A percentile compares a stretch with the other conserved stretches of the same genome.
Evolutionary conservation across 2,113 vertebrate genomes (phyloP).

Genomic region (Dissostichus mawsoni): DNA sequence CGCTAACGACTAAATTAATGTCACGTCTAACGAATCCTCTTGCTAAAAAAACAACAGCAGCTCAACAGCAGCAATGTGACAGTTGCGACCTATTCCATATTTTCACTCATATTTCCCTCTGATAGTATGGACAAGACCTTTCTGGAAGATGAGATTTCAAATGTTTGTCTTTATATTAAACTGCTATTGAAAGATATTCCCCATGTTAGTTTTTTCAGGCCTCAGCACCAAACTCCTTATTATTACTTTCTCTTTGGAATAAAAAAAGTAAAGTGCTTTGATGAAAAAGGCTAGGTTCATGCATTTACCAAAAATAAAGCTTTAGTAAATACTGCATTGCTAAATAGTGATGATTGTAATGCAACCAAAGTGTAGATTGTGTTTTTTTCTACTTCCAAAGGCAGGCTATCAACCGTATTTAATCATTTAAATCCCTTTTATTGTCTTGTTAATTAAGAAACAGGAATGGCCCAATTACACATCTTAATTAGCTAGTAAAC

Average conservation of each 20-base stretch:
- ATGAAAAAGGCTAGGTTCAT: neutral
- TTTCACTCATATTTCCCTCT: conserved; percentile 28
- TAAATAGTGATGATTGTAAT: neutral
- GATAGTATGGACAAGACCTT: conserved; percentile 38
- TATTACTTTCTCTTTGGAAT: neutral
- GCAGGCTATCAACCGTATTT: conserved; percentile 17
- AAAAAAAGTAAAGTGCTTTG: neutral
- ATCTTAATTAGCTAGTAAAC: conserved; percentile 47
- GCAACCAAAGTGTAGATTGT: conserved; percentile 15
- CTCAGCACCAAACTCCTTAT: neutral
- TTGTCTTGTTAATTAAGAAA: conserved; percentile 50
- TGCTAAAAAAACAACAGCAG: conserved; percentile 40
- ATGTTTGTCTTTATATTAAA: conserved; percentile 28
- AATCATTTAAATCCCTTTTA: conserved; percentile 52
- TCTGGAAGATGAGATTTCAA: conserved; percentile 19
- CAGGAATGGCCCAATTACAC: conserved; percentile 44
- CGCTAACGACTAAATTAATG: conserved; percentile 69
- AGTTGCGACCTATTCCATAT: conserved; percentile 61
- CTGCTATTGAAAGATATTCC: conserved; percentile 30
- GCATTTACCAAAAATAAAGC: neutral
- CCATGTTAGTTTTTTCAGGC: neutral
- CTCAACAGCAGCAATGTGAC: conserved; percentile 60
- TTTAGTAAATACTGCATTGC: neutral
- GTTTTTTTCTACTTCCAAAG: conserved; percentile 26
- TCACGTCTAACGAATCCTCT: conserved; percentile 64